Conservation (phyloP, 2,888 invertebrate genomes). For the Ariolimax columbianus region DNA sequence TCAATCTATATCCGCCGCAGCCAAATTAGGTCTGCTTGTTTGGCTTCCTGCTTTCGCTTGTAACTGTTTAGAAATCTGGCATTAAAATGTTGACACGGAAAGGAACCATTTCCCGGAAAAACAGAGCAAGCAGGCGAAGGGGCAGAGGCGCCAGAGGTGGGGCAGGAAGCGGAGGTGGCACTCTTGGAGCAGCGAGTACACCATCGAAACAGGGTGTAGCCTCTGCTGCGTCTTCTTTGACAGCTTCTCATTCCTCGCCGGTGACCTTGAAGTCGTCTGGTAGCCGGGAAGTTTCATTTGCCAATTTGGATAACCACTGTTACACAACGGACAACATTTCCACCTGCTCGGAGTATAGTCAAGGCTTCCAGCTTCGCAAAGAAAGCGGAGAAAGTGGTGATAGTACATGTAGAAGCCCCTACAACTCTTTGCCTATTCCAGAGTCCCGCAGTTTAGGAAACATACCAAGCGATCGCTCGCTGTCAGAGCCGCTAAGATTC, state of each 20-base stretch:
- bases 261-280: background rate
- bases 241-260: background rate
- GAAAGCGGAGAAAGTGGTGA: background rate
- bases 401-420: background rate
- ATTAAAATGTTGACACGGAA: slow-evolving; percentile 53
- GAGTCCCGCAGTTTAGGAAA: background rate
- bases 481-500: background rate
- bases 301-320: slow-evolving; percentile 15
- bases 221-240: background rate
- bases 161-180: background rate
- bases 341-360: background rate
- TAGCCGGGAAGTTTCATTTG: slow-evolving; percentile 16
- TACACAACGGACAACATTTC: slow-evolving; percentile 5
- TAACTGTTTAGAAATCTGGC: background rate
- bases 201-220: background rate
- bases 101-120: slow-evolving; percentile 56
- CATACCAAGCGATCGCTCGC: background rate
- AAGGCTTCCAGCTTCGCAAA: background rate
- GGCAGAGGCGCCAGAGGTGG: slow-evolving; percentile 22
- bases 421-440: background rate
- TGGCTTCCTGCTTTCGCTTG: background rate
- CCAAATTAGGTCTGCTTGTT: background rate
- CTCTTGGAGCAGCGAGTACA: background rate
- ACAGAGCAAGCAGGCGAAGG: slow-evolving; percentile 54
- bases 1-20: too few species aligned